Evolutionary conservation across 2,797 vertebrate species (phyloP).

Genomic region (Hephaestus fuliginosus): DNA sequence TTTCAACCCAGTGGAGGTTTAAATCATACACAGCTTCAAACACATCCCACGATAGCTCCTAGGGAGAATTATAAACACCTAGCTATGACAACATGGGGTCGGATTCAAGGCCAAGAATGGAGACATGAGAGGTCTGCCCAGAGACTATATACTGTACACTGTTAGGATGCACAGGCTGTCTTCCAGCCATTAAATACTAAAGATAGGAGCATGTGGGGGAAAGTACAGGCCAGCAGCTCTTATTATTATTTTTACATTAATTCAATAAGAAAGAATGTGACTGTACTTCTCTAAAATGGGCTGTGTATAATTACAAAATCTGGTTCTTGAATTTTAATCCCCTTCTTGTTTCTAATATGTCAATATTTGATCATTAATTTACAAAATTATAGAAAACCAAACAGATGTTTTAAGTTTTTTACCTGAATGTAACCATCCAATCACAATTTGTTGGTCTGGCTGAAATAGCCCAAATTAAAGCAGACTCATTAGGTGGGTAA

Average conservation of each 20-base stretch:
- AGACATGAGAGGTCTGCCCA: slow-evolving; percentile 46
- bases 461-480: background rate
- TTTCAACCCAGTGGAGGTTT: slow-evolving; percentile 64
- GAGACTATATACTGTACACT: slow-evolving; percentile 35
- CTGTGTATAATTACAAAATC: background rate
- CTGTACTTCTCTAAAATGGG: background rate
- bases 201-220: background rate
- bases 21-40: slow-evolving; percentile 52
- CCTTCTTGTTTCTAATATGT: background rate
- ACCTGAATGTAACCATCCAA: background rate
- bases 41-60: slow-evolving; percentile 32
- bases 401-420: slow-evolving; percentile 10
- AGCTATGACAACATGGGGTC: slow-evolving; percentile 55
- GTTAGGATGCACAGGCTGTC: background rate
- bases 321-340: background rate
- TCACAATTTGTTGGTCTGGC: slow-evolving; percentile 8
- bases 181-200: background rate
- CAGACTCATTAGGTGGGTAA: slow-evolving; percentile 29
- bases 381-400: background rate
- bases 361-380: background rate
- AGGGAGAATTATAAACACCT: slow-evolving; percentile 56
- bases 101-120: slow-evolving; percentile 60
- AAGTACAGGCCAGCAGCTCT: background rate
- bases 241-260: background rate
- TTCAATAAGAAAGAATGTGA: background rate